These are phyloP conservation scores for Lepisosteus oculatus DNA, from an alignment of 2,113 vertebrate genomes.

Conservation along the genomic window DNA sequence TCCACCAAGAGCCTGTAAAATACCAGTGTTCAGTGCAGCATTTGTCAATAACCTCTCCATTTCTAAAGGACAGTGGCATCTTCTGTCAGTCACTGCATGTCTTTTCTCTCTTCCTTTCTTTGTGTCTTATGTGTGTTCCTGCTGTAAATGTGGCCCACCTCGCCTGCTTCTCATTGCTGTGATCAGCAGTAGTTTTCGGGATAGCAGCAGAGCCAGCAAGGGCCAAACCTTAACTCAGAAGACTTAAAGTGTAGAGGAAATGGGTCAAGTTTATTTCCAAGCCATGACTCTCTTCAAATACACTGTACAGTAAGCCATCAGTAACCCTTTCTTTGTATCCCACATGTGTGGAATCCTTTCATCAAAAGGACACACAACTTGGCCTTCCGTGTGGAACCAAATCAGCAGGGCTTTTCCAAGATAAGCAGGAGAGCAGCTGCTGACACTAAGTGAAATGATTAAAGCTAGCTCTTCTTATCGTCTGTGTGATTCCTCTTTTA, in stretches of 20 bases:
- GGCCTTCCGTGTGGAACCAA: constrained; percentile 16
- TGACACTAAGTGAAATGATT: constrained; percentile 52
- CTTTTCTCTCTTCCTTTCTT: too few relatives aligned
- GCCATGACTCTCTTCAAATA: not conserved
- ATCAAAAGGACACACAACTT: constrained; percentile 1
- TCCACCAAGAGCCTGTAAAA: too few relatives aligned
- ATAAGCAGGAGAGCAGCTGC: constrained; percentile 41
- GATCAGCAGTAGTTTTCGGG: too few relatives aligned
- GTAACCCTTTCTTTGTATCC: not conserved
- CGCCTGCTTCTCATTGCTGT: too few relatives aligned
- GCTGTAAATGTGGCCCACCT: too few relatives aligned
- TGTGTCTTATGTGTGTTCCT: too few relatives aligned
- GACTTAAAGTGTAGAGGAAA: not conserved
- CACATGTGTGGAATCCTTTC: not conserved
- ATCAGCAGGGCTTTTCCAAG: constrained; percentile 51
- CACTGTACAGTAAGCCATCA: not conserved
- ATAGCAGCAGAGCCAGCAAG: not conserved
- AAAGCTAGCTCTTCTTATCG: constrained; percentile 42
- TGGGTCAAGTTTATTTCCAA: constrained; percentile 1
- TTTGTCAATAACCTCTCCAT: too few relatives aligned
- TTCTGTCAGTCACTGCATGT: too few relatives aligned
- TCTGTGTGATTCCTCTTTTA: constrained; percentile 41
- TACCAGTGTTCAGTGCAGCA: too few relatives aligned
- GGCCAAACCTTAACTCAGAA: not conserved
- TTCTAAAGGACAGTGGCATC: too few relatives aligned